Conservation (phyloP, 2,113 vertebrate genomes). For the Stigmatopora nigra region DNA sequence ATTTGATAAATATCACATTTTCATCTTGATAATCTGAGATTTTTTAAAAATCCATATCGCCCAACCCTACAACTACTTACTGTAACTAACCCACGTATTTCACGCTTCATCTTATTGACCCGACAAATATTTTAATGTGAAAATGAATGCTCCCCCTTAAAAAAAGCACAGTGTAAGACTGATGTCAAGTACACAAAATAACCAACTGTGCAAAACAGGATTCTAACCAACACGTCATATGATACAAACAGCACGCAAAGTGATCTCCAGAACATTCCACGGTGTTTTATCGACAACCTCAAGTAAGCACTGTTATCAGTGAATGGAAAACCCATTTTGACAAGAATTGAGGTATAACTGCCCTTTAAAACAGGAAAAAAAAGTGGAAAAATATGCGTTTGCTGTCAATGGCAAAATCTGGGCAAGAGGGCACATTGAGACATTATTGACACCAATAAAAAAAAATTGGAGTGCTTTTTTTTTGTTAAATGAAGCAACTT, state of each 20-base stretch:
- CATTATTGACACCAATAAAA: too few relatives aligned
- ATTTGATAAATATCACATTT: too few relatives aligned
- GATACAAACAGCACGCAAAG: background rate
- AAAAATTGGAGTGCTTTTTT: background rate
- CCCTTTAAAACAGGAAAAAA: conserved; percentile 1
- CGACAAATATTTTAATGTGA: conserved; percentile 12
- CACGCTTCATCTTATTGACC: conserved; percentile 6
- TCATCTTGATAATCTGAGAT: too few relatives aligned
- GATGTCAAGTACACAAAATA: background rate
- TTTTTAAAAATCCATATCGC: too few relatives aligned
- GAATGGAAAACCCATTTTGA: conserved; percentile 13
- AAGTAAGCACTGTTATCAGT: background rate
- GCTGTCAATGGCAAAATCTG: too few relatives aligned
- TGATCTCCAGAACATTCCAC: conserved; percentile 2
- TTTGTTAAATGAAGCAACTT: background rate
- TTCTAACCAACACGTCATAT: background rate
- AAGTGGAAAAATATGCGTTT: too few relatives aligned
- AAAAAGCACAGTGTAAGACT: too few relatives aligned
- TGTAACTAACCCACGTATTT: background rate
- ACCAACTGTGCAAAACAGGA: background rate
- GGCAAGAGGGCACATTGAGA: too few relatives aligned
- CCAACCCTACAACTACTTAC: background rate
- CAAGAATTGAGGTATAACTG: conserved; percentile 1
- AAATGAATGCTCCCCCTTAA: conserved; percentile 4
- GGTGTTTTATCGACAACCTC: background rate